Base-by-base conservation (phyloP, 2,888 invertebrate species). In the Ophion slaviceki region DNA sequence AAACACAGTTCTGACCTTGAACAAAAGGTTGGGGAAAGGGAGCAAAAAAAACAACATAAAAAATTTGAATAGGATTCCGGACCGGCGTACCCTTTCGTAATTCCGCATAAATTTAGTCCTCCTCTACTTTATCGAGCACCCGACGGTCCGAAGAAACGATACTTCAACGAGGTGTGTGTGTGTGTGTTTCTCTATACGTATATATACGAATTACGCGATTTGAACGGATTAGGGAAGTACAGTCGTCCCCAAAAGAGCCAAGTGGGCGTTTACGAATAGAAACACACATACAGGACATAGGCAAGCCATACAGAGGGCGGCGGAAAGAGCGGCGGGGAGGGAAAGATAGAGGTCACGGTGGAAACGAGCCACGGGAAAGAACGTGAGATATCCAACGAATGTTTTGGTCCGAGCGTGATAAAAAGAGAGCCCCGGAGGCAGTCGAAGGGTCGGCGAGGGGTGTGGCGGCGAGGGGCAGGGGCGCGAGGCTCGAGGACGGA, bases 351-450 rank as follows among this genome's bases (percentile, higher is more conserved):
- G 57, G 24, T 66, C 53, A 67, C 20, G 17, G 76, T 80, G 32
- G 66, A 80, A 84, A 84, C 61, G 28, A 75, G 64, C 28, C 47
- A 28, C 59, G 53, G 45, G 77, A 45, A 68, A 53, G 57, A 72
- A 74, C 70, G 79, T 87, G 86, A 88, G 89, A 87, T 88, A 90
- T 90, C 89, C 89, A 87, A 88, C 89, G 89, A 90, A 90, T 88
- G 89, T 91, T 92, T 90, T 91, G 88, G 91, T 89, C 89, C 87
- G 89, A 89, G 90, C 90, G 80, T 40, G 92, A 92, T 92, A 92
- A 92, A 92, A 91, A 92, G 71, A 88, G 88, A 75, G 71, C 75
- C 88, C 88, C 87, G 89, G 88, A 89, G 89, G 90, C 89, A 11
- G 2, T 90, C 85, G 87, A 89, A 45, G 77, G 76, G 89, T 87